A percentile compares a stretch with the other conserved stretches of the same genome.
These are phyloP conservation scores for Cheirogaleus medius DNA, from an alignment of 2,113 vertebrate species.

Conservation along the genomic window DNA sequence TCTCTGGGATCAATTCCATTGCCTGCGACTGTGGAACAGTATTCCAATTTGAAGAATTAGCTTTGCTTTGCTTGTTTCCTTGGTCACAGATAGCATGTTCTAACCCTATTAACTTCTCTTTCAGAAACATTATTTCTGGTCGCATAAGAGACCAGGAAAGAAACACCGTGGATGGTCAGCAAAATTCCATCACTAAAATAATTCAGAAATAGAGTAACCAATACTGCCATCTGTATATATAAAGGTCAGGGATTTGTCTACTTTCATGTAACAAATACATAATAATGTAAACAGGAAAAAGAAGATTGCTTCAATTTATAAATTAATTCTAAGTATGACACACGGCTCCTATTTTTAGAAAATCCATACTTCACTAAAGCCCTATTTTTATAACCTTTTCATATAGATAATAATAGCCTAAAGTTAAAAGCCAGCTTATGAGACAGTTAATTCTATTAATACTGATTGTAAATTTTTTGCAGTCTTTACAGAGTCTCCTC, in stretches of 20 bases:
- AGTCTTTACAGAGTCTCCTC: background rate
- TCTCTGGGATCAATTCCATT: background rate
- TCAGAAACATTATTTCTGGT: slow-evolving; percentile 33
- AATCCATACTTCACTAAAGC: background rate
- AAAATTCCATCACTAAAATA: background rate
- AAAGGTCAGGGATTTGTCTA: background rate
- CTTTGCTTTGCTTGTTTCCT: background rate
- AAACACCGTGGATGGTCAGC: background rate
- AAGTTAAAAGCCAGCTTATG: slow-evolving; percentile 9
- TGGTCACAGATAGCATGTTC: background rate
- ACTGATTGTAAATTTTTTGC: background rate
- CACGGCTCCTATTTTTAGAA: background rate
- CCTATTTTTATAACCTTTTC: slow-evolving; percentile 26
- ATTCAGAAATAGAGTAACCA: background rate
- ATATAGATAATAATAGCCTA: background rate
- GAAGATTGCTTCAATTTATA: background rate
- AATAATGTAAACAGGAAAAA: background rate
- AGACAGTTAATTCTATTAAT: background rate
- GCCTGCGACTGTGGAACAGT: background rate
- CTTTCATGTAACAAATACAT: background rate
- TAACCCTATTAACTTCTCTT: slow-evolving; percentile 20
- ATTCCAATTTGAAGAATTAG: background rate
- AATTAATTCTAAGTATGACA: background rate
- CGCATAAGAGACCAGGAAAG: background rate
- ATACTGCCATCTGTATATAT: background rate